Base-by-base conservation (phyloP, 2,888 invertebrate species). In the Trypoxylon attenuatum region DNA sequence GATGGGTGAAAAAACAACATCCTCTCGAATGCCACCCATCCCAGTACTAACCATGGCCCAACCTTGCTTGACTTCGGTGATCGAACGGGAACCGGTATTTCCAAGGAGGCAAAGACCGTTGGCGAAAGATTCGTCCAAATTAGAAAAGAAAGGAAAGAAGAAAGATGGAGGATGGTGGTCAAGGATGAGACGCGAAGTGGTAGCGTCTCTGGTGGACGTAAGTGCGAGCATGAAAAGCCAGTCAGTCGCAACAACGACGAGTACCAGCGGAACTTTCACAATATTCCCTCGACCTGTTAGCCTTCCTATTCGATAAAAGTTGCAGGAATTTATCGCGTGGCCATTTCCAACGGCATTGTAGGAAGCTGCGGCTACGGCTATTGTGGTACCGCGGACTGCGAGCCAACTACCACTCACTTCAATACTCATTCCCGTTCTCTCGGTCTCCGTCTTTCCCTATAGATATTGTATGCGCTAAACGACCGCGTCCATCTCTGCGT, bases 301-400 rank as follows among this genome's bases (percentile, higher is more conserved):
- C 64, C 67, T 65, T 71, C 64, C 70, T 61, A 71, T 77, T 78
- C 77, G 79, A 82, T 82, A 81, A 83, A 83, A 83, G 82, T 82
- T 80, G 75, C 72, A 74, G 72, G 72, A 83, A 81, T 83, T 82
- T 80, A 83, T 82, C 79, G 79, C 76, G 73, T 52, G 77, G 76
- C 79, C 75, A 74, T 78, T 75, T 71, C 71, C 71, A 76, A 73
- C 56, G 69, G 73, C 64, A 79, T 77, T 77, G 79, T 76, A 73
- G 67, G 70, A 67, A 76, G 72, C 70, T 69, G 62, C 73, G 66
- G 55, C 45, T 68, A 58, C 55, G 71, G 61, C 69, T 70, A 80
- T 81, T 79, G 80, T 81, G 71, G 65, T 4, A 52, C 46, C 58
- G 8, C 45, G 62, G 65, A 68, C 67, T 61, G 61, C 65, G 25